Evolutionary conservation across 2,113 vertebrate genomes (phyloP).

Genomic region (Muntiacus reevesi): DNA sequence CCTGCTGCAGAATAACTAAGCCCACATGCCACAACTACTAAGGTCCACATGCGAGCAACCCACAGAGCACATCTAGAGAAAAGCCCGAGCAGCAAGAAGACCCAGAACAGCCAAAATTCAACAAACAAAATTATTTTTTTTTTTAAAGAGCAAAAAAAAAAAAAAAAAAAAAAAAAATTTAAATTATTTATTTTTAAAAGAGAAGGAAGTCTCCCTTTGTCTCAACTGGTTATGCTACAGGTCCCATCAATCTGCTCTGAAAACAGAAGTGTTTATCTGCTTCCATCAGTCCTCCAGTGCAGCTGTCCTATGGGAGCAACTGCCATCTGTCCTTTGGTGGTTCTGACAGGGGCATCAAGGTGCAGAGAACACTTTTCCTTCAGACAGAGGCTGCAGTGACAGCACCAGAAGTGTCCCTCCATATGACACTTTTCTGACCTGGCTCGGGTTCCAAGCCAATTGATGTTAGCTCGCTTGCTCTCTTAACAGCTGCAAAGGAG

Average conservation of each 20-base stretch:
- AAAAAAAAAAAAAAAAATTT: too few species aligned
- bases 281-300: too few species aligned
- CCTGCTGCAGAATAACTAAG: neutral
- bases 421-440: too few species aligned
- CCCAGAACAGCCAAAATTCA: too few species aligned
- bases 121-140: too few species aligned
- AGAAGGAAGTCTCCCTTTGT: too few species aligned
- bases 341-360: accelerated
- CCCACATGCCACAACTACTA: neutral
- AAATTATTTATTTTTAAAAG: too few species aligned
- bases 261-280: neutral
- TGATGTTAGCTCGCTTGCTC: accelerated
- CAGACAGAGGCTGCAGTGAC: accelerated
- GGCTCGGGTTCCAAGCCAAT: accelerated
- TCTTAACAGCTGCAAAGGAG: neutral
- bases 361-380: neutral
- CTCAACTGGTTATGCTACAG: neutral
- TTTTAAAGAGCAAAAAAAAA: too few species aligned
- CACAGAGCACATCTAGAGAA: neutral
- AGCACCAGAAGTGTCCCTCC: accelerated
- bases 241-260: neutral
- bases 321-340: accelerated
- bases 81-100: neutral
- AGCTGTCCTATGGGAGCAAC: too few species aligned
- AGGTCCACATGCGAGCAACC: neutral